phyloP scores from a whole-genome alignment of 2,113 vertebrate species.

The Hassar affinis region DNA sequence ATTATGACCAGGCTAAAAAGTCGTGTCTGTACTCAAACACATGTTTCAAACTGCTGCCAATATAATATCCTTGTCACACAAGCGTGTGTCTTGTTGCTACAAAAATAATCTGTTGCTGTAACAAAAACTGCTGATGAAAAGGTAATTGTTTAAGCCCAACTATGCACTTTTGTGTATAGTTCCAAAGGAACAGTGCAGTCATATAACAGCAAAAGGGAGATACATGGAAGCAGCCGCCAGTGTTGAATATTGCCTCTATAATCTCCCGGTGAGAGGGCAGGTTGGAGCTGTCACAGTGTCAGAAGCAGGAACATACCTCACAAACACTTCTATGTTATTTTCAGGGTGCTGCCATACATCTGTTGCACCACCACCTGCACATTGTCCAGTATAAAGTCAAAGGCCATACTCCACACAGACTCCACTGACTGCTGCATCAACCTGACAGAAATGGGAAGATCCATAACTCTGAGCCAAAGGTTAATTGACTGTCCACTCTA shows the following conservation, averaged over 20 bases:
- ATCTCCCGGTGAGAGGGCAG: slow-evolving; percentile 32
- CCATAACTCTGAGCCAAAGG: not conserved
- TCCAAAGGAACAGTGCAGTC: slow-evolving; percentile 20
- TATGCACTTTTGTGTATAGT: slow-evolving; percentile 2
- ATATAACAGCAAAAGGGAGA: slow-evolving; percentile 34
- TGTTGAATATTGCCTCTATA: slow-evolving; percentile 11
- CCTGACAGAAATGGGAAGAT: slow-evolving; percentile 63
- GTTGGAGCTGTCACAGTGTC: slow-evolving; percentile 51
- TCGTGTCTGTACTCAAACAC: not conserved
- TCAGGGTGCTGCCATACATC: slow-evolving; percentile 93
- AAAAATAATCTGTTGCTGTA: slow-evolving; percentile 27
- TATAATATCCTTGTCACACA: not conserved
- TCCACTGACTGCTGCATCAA: slow-evolving; percentile 96
- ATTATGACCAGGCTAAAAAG: not conserved
- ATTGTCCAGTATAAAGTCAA: slow-evolving; percentile 98
- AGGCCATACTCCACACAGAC: slow-evolving; percentile 98
- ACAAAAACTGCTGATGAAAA: slow-evolving; percentile 16
- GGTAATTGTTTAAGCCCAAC: not conserved
- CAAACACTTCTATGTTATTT: slow-evolving; percentile 77
- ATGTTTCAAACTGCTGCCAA: not conserved
- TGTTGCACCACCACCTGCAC: slow-evolving; percentile 98
- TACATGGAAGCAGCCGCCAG: not conserved
- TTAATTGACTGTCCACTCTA: not conserved
- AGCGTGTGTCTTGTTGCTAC: slow-evolving; percentile 13
- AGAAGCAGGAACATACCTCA: slow-evolving; percentile 29